Evolutionary conservation across 2,888 invertebrate genomes (phyloP), one percentile per base, ranked within the genome.

Genomic region (Erebia palarica): DNA sequence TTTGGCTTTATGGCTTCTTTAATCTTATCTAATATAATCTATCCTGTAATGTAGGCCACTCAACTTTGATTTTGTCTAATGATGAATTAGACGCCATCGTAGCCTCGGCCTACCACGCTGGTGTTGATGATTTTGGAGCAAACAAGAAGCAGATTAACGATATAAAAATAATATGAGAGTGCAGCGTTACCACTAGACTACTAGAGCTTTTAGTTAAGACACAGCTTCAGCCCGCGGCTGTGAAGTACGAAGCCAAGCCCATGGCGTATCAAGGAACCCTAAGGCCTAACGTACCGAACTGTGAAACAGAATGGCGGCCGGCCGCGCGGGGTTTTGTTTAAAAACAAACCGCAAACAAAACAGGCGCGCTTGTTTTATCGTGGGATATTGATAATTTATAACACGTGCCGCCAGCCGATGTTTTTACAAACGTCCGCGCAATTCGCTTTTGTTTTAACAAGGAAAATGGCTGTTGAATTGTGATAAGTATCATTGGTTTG

Each of bases 381-480:
- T 89, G 92, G 92, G 92, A 93, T 90, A 88, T 87, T 92, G 92
- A 88, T 92, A 89, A 93, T 91, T 88, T 87, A 81, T 75, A 79
- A 82, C 92, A 91, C 88, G 88, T 89, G 90, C 79, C 79, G 73
- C 71, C 76, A 74, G 74, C 69, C 69, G 67, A 21, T 78, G 75
- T 81, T 80, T 80, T 79, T 80, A 78, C 74, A 77, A 79, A 75
- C 82, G 80, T 79, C 76, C 79, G 83, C 84, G 82, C 63, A 73
- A 82, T 80, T 81, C 85, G 75, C 74, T 80, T 81, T 84, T 83
- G 79, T 81, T 81, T 82, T 77, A 78, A 78, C 80, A 81, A 83
- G 76, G 78, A 80, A 82, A 80, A 80, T 81, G 67, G 58, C 69
- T 69, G 66, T 60, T 64, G 64, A 64, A 83, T 80, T 82, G 71